Base-by-base conservation (phyloP, 1,140 invertebrate species). In the Andrena cerasifolii region DNA sequence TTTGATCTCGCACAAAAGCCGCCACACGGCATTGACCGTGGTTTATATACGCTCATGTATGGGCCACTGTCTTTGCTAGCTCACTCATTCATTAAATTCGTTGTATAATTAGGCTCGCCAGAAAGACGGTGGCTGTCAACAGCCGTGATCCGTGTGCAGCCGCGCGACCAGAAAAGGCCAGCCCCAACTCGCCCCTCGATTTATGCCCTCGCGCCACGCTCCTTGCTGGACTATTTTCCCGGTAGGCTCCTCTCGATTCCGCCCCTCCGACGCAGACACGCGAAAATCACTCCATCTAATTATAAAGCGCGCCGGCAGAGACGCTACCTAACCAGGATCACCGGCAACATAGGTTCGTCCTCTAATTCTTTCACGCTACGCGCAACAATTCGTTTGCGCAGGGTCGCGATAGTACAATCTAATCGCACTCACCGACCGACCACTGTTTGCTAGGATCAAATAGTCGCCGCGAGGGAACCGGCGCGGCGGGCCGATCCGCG, bases 51-150 rank as follows among this genome's bases (percentile, higher is more conserved):
- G 89, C 84, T 80, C 82, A 82, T 90, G 86, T 91, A 89, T 91
- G 90, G 84, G 83, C 85, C 89, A 91, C 90, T 92, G 91, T 92
- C 80, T 91, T 90, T 88, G 88, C 87, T 90, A 91, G 89, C 89
- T 91, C 91, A 89, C 87, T 92, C 91, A 92, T 92, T 91, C 90
- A 91, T 92, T 91, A 92, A 91, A 92, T 92, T 91, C 89, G 90
- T 92, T 91, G 90, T 92, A 91, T 92, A 92, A 92, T 92, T 92
- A 92, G 91, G 90, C 89, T 80, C 84, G 85, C 66, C 43, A 70
- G 82, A 80, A 70, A 65, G 61, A 54, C 16, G 18, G 66, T 14
- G 40, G 59, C 70, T 74, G 77, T 79, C 77, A 56, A 74, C 62
- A 59, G 36, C 31, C 51, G 40, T 21, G 62, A 75, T 62, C 36